Base-by-base conservation (phyloP, 2,113 vertebrate genomes). In the Hemibagrus wyckioides region DNA sequence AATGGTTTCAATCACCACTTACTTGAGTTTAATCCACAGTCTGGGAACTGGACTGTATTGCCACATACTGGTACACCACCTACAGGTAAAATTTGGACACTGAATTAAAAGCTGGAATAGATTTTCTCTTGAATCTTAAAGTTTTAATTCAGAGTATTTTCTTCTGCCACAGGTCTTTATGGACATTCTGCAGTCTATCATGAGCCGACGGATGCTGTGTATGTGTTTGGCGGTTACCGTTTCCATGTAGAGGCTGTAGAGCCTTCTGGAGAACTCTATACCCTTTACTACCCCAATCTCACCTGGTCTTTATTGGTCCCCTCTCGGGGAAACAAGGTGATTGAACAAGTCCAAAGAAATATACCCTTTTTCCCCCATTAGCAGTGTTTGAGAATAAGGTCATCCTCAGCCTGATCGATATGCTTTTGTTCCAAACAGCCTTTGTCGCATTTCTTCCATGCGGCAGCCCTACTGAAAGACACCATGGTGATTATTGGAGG, bases 251-350 rank as follows among this genome's bases (percentile, higher is more conserved):
- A 98, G 90, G 93, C 96, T n/a, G 97, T 97, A 2, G 96, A 96
- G 50, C 95, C 97, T 0, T 98, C 97, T 25, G 94, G 95, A 0
- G 97, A 98, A 77, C 96, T 98, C 14, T 98, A 98, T 89, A 96
- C 96, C 83, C 91, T 98, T 63, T 97, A 96, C 87, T 97, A 97
- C 89, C 96, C 97, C 36, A 97, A 96, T 91, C 95, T 96, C 8
- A 97, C 96, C 87, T 98, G 97, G 97, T 97, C 97, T 82, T 92
- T 98, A 80, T 94, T 98, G 87, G 97, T 97, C 28, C 97, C 96
- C 17, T 97, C 97, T 28, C 96, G 96, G 93, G 97, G 97, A 11
- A 95, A 94, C 90, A 98, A 98, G 97, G 97, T 98, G 93, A 80
- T 65, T 57, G 36, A 59, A 36, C 52, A 23, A 41, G 8, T 23